Evolutionary conservation across 2,888 invertebrate species (phyloP), one percentile per base, ranked within the genome.

Genomic region (Palloptera scutellata): DNA sequence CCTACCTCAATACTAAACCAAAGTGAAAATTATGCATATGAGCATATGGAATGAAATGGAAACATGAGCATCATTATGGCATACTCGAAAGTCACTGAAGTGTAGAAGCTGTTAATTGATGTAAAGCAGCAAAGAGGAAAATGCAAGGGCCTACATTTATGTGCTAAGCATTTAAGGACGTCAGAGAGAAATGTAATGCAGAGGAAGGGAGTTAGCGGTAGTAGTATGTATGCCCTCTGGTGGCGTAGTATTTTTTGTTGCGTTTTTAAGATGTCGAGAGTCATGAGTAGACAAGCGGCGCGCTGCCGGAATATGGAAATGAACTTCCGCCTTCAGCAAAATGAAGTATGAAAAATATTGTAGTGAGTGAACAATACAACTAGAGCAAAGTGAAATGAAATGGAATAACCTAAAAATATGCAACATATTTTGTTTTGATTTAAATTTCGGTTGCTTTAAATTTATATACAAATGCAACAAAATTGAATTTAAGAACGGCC

Each of bases 91-190:
- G 53, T 57, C 57, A 62, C 52, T 58, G 48, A 58, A 67, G 62
- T 62, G 58, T 58, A 60, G 42, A 59, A 60, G 65, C 53, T 60
- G 60, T 66, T 60, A 66, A 59, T 59, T 66, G 54, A 66, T 43
- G 59, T 54, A 54, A 54, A 45, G 53, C 17, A 64, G 57, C 6
- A 53, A 41, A 19, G 48, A 58, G 59, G 11, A 20, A 66, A 67
- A 63, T 60, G 63, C 66, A 63, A 68, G 30, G 60, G 64, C 59
- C 68, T 70, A 66, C 66, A 54, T 70, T 66, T 66, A 64, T 54
- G 61, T 64, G 54, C 30, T 62, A 30, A 54, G 58, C 59, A 66
- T 61, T 64, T 58, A 58, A 66, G 61, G 30, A 53, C 66, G 58
- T 45, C 63, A 63, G 30, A 30, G 60, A 60, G 53, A 20, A 57